Evolutionary conservation across 2,113 vertebrate species (phyloP).

Genomic region (Aplodontia rufa): DNA sequence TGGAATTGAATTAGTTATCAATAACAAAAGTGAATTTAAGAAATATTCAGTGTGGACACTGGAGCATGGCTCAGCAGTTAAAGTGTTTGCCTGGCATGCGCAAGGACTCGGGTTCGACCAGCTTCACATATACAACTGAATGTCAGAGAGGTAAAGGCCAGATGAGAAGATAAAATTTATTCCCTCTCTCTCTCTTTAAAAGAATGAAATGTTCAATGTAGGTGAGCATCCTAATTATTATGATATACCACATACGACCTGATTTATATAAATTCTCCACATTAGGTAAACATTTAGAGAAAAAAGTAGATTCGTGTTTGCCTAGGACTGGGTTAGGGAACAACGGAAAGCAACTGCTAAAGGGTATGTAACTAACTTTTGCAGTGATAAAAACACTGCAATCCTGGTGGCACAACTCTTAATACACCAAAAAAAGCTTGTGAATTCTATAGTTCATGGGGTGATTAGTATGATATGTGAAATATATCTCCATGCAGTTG

Average conservation of each 20-base stretch:
- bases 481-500: background rate
- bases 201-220: background rate
- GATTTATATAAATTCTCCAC: background rate
- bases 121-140: too few relatives aligned
- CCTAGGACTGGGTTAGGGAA: fast-evolving
- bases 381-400: background rate
- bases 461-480: background rate
- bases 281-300: background rate
- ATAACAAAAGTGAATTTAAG: background rate
- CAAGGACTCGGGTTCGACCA: too few relatives aligned
- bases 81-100: too few relatives aligned
- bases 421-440: background rate
- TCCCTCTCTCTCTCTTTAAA: too few relatives aligned
- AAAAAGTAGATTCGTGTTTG: background rate
- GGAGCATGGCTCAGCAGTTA: too few relatives aligned
- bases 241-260: background rate
- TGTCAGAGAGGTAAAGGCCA: too few relatives aligned
- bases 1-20: background rate
- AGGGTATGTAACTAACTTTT: background rate
- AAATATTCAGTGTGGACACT: background rate
- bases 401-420: background rate
- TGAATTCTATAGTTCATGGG: background rate
- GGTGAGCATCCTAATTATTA: background rate
- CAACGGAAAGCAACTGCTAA: background rate
- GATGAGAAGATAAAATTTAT: too few relatives aligned